phyloP scores from a whole-genome alignment of 2,888 invertebrate genomes.

The Himalopsyche kuldschensis region DNA sequence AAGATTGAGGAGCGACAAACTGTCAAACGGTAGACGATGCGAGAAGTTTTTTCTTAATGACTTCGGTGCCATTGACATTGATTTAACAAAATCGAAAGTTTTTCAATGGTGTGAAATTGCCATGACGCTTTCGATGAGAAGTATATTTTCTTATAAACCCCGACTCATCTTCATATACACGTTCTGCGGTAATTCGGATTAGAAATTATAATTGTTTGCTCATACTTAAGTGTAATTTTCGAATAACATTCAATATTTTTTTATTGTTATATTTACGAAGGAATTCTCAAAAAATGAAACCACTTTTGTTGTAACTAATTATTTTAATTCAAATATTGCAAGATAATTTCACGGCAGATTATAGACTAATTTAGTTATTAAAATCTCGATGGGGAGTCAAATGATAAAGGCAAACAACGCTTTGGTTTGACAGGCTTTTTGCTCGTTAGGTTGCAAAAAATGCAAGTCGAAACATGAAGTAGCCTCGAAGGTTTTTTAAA shows the following conservation, averaged over 20 bases:
- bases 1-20: neutral
- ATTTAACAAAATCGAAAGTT: neutral
- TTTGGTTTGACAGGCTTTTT: neutral
- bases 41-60: neutral
- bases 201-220: no score
- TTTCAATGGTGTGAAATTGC: neutral
- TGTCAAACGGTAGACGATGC: neutral
- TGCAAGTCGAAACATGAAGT: constrained; percentile 11
- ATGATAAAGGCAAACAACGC: neutral
- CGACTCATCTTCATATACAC: no score
- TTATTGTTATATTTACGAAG: no score
- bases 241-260: no score
- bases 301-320: neutral
- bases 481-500: constrained; percentile 10
- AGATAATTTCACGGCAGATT: neutral
- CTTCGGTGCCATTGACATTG: neutral
- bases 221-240: no score
- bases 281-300: no score
- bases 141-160: neutral
- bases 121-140: neutral
- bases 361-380: neutral
- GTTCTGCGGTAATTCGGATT: no score
- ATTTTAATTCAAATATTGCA: neutral
- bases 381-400: neutral
- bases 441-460: neutral